phyloP scores from a whole-genome alignment of 2,888 invertebrate genomes.

The Chrysotoxum bicinctum region DNA sequence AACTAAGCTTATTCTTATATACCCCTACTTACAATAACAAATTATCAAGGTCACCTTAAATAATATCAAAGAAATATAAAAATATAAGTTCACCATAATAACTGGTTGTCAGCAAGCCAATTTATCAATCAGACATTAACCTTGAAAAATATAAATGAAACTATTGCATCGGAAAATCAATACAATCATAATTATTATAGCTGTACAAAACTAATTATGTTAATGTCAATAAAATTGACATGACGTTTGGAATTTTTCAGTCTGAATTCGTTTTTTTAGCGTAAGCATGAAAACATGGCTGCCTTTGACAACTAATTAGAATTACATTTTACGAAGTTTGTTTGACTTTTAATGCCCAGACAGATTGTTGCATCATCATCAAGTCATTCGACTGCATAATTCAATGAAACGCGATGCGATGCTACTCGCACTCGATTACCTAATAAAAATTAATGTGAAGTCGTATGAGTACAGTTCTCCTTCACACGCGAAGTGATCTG shows the following conservation, averaged over 20 bases:
- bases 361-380: slow-evolving; percentile 2
- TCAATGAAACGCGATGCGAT: background rate
- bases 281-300: background rate
- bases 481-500: slow-evolving; percentile 23
- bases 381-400: background rate
- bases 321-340: background rate
- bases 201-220: slow-evolving; percentile 9
- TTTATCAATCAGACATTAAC: slow-evolving; percentile 46
- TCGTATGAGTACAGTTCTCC: background rate
- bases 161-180: background rate
- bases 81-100: background rate
- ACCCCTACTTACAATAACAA: background rate
- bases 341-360: background rate
- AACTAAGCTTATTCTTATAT: background rate
- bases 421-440: slow-evolving; percentile 20
- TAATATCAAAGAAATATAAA: slow-evolving; percentile 1
- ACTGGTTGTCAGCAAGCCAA: slow-evolving; percentile 2
- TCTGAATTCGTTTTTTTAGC: background rate
- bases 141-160: slow-evolving; percentile 33
- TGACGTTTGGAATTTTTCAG: background rate
- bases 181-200: background rate
- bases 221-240: slow-evolving; percentile 8
- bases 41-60: slow-evolving; percentile 14
- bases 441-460: slow-evolving; percentile 22
- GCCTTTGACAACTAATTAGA: slow-evolving; percentile 5